Conservation (phyloP, 2,113 vertebrate species). For the Prunella fulvescens region DNA sequence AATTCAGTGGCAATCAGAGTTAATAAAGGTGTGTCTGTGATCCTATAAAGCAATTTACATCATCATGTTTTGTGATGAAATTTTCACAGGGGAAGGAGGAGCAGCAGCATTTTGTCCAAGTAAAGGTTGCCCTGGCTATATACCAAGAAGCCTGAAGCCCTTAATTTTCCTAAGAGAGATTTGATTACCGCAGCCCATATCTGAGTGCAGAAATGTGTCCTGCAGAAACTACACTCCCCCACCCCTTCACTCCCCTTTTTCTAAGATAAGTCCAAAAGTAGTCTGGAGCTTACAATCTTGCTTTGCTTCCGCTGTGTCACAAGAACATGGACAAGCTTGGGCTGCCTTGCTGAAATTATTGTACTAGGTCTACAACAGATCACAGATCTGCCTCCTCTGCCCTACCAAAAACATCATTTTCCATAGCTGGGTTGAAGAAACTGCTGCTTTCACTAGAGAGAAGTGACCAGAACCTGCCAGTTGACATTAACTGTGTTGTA, state of each 20-base stretch:
- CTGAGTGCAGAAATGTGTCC: background rate
- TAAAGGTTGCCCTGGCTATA: background rate
- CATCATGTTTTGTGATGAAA: slow-evolving; percentile 43
- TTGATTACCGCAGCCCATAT: background rate
- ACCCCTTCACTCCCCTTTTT: background rate
- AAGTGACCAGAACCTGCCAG: background rate
- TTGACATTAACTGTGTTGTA: background rate
- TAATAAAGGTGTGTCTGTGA: slow-evolving; percentile 50
- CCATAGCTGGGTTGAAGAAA: background rate
- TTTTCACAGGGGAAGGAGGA: slow-evolving; percentile 19
- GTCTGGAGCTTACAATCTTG: background rate
- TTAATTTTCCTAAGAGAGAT: slow-evolving; percentile 19
- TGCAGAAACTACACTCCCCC: background rate
- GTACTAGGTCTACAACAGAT: background rate
- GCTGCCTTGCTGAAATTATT: background rate
- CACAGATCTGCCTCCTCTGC: background rate
- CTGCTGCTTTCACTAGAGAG: background rate
- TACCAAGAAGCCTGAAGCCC: slow-evolving; percentile 10
- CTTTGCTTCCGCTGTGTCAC: background rate
- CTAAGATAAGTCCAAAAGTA: background rate
- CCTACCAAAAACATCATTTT: background rate
- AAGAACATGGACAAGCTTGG: background rate
- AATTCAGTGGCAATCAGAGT: slow-evolving; percentile 37
- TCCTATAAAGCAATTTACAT: slow-evolving; percentile 43
- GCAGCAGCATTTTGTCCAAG: slow-evolving; percentile 21